phyloP scores from a whole-genome alignment of 2,888 invertebrate species.

The Lasius fuliginosus region DNA sequence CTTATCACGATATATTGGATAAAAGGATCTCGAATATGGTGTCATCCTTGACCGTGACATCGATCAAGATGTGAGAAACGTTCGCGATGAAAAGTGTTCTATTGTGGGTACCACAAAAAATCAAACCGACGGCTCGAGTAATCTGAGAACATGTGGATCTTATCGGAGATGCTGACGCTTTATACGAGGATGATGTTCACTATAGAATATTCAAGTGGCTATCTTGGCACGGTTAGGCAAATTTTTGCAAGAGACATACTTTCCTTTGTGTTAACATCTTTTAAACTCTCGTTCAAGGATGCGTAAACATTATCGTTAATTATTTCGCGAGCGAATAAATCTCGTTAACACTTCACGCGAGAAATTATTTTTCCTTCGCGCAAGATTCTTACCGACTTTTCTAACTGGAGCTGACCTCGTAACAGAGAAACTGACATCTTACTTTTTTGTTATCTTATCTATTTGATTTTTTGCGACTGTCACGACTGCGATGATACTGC shows the following conservation, averaged over 20 bases:
- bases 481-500: neutral
- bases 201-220: slow-evolving; percentile 66
- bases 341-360: neutral
- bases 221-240: slow-evolving; percentile 64
- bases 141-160: slow-evolving; percentile 45
- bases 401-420: neutral
- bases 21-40: slow-evolving; percentile 9
- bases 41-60: slow-evolving; percentile 52
- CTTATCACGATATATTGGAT: neutral
- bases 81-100: slow-evolving; percentile 28
- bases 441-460: neutral
- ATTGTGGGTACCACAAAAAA: slow-evolving; percentile 28
- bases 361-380: neutral
- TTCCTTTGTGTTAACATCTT: slow-evolving; percentile 59
- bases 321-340: slow-evolving; percentile 31
- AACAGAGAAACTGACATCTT: neutral
- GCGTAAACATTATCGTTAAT: slow-evolving; percentile 62
- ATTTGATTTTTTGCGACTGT: neutral
- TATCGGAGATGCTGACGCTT: slow-evolving; percentile 59
- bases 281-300: slow-evolving; percentile 61
- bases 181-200: slow-evolving; percentile 58
- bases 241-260: slow-evolving; percentile 46
- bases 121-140: slow-evolving; percentile 27
- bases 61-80: slow-evolving; percentile 26
- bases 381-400: neutral